These are phyloP conservation scores for Luidia sarsii DNA, from an alignment of 53 echinoderm and acorn worm species.

Conservation along the genomic window DNA sequence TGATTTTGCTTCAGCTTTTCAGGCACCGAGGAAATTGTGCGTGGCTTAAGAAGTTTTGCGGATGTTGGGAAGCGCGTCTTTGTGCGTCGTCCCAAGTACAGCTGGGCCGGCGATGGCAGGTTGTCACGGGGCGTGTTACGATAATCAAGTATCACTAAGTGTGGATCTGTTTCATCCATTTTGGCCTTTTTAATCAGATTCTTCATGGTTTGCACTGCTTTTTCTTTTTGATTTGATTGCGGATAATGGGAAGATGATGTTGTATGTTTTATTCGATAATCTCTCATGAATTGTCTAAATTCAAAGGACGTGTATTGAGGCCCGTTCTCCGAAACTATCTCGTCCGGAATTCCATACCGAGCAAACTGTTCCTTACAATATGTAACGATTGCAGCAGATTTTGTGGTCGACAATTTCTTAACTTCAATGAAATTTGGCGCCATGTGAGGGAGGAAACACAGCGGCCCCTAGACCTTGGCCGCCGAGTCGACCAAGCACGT, in stretches of 20 bases:
- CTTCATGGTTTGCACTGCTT: slow-evolving; percentile 56
- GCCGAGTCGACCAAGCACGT: too few relatives aligned
- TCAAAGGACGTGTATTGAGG: slow-evolving; percentile 31
- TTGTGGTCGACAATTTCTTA: slow-evolving; percentile 16
- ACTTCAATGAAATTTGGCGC: slow-evolving; percentile 67
- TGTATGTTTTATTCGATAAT: slow-evolving; percentile 38
- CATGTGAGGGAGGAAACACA: too few relatives aligned
- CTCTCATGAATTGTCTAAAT: slow-evolving; percentile 28
- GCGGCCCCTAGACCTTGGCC: too few relatives aligned
- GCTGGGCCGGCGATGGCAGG: slow-evolving; percentile 14
- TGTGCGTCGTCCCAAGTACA: slow-evolving; percentile 40
- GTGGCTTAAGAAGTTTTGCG: slow-evolving; percentile 24
- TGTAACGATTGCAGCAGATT: slow-evolving; percentile 18
- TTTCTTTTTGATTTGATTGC: slow-evolving; percentile 57
- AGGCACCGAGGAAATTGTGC: not conserved
- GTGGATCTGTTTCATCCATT: slow-evolving; percentile 25
- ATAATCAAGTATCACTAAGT: slow-evolving; percentile 35
- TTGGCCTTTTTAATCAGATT: slow-evolving; percentile 40
- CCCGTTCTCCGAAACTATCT: slow-evolving; percentile 60
- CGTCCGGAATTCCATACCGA: slow-evolving; percentile 56
- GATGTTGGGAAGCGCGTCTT: slow-evolving; percentile 28
- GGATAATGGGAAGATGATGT: slow-evolving; percentile 57
- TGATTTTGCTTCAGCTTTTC: not conserved
- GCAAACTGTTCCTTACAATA: slow-evolving; percentile 62
- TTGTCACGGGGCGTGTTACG: slow-evolving; percentile 53